phyloP scores from a whole-genome alignment of 2,797 vertebrate species.

The Diglossa cyanea region DNA sequence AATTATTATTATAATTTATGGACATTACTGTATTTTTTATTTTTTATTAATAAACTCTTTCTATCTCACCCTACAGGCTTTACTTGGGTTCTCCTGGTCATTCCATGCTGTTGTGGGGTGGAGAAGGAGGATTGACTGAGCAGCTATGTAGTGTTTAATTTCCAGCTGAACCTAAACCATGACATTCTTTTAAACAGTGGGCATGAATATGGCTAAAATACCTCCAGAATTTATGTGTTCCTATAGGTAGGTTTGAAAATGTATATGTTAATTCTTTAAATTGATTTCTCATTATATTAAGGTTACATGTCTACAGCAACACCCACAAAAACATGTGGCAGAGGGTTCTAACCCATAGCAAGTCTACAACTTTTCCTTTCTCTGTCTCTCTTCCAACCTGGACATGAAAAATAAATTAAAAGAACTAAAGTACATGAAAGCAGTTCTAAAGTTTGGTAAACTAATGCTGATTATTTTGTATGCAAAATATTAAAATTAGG shows the following conservation, averaged over 20 bases:
- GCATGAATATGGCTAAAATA: background rate
- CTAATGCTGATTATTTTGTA: background rate
- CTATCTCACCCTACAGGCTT: background rate
- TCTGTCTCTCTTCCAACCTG: background rate
- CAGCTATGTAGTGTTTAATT: background rate
- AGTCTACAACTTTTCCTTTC: background rate
- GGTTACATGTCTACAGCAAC: background rate
- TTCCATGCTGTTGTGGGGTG: background rate
- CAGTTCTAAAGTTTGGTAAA: background rate
- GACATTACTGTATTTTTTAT: background rate
- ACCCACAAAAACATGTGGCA: background rate
- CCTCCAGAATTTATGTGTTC: background rate
- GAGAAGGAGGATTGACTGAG: background rate
- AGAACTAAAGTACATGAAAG: background rate
- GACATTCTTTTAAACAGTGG: background rate
- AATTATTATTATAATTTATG: background rate
- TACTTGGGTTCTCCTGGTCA: background rate
- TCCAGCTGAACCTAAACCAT: background rate
- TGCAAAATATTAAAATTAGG: background rate
- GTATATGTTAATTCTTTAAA: background rate
- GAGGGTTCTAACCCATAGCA: background rate
- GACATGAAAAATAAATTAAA: background rate
- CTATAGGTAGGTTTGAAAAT: background rate
- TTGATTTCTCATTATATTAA: background rate
- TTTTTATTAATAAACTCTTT: background rate